Evolutionary conservation across 2,888 invertebrate species (phyloP).

Genomic region (Antheraea yamamai): DNA sequence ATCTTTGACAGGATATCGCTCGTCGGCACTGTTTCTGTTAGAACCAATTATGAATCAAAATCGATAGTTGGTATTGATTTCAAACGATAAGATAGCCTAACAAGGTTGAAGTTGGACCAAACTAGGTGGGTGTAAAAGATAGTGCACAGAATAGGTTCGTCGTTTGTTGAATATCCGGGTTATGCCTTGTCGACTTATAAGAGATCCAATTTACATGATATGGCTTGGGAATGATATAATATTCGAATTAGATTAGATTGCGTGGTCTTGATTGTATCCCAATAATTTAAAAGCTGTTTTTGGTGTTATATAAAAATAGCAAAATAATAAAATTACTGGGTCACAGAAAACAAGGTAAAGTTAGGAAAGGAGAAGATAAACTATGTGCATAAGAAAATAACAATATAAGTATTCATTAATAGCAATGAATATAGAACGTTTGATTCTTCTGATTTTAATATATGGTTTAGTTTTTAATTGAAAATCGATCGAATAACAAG

Average conservation of each 20-base stretch:
- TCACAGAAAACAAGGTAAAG: background rate
- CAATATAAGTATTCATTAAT: no score
- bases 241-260: conserved; percentile 27
- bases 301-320: background rate
- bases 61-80: conserved; percentile 41
- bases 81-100: conserved; percentile 46
- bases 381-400: no score
- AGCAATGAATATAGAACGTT: no score
- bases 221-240: conserved; percentile 37
- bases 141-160: conserved; percentile 44
- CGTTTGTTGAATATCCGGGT: conserved; percentile 42
- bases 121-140: conserved; percentile 42
- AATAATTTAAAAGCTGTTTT: background rate
- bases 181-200: conserved; percentile 60
- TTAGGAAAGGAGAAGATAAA: background rate
- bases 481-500: no score
- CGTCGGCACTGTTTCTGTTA: conserved; percentile 21
- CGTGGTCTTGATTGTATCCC: conserved; percentile 7
- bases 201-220: conserved; percentile 57
- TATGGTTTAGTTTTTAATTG: no score
- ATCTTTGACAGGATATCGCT: conserved; percentile 23
- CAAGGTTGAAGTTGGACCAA: conserved; percentile 38
- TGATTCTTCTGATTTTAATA: no score
- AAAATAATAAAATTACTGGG: background rate
- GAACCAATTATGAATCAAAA: conserved; percentile 33